Evolutionary conservation across 35 echinoderm and acorn worm species (phyloP).

Genomic region (Amphiura filiformis): DNA sequence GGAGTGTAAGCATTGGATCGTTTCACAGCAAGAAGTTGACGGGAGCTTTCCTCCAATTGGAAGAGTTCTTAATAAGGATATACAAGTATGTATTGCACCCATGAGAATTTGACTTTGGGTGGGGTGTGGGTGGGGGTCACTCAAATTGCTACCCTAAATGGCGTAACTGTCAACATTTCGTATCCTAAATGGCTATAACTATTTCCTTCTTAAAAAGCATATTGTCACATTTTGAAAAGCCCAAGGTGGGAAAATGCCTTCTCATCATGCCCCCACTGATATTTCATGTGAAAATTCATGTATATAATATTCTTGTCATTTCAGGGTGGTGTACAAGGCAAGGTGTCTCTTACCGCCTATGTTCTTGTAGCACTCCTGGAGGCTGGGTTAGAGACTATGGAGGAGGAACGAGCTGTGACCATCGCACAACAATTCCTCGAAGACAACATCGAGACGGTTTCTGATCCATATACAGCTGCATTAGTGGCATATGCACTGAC

Average conservation of each 20-base stretch:
- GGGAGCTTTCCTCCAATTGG: conserved; percentile 91
- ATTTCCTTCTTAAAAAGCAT: too few relatives aligned
- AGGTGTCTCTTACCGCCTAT: conserved; percentile 87
- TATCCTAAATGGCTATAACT: too few relatives aligned
- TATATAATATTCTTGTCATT: too few relatives aligned
- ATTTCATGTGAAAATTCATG: too few relatives aligned
- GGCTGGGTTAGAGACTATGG: conserved; percentile 57
- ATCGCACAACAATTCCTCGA: conserved; percentile 89
- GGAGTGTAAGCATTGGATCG: conserved; percentile 79
- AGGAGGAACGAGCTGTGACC: conserved; percentile 54
- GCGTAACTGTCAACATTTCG: too few relatives aligned
- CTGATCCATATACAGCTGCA: conserved; percentile 89
- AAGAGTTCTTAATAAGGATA: conserved; percentile 94
- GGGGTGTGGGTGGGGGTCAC: too few relatives aligned
- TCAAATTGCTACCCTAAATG: too few relatives aligned
- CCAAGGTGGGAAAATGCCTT: too few relatives aligned
- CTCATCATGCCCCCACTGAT: too few relatives aligned
- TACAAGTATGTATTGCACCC: conserved; percentile 79
- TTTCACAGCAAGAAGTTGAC: conserved; percentile 65
- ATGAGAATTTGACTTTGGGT: too few relatives aligned
- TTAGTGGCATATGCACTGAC: conserved; percentile 82
- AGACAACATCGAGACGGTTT: conserved; percentile 53
- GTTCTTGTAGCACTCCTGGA: conserved; percentile 85
- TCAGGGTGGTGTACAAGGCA: conserved; percentile 91
- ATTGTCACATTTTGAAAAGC: too few relatives aligned